Evolutionary conservation across 2,888 invertebrate genomes (phyloP).

Genomic region (Helleia helle): DNA sequence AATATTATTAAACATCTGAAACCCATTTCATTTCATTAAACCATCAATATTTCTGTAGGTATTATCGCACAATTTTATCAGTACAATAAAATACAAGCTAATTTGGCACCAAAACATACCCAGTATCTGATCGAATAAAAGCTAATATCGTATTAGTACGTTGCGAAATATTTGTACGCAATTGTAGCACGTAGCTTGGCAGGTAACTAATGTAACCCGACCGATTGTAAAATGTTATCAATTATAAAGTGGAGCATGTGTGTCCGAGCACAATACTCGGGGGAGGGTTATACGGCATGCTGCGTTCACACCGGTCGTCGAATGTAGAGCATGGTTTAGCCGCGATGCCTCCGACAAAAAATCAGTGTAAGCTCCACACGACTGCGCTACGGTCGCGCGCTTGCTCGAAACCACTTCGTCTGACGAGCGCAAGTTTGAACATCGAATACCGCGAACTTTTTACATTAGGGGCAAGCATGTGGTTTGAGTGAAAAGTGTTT

Average conservation of each 20-base stretch:
- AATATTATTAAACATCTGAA: too few relatives aligned
- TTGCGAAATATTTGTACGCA: conserved; percentile 49
- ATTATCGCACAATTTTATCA: neutral
- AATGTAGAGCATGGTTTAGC: conserved; percentile 63
- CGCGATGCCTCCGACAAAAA: conserved; percentile 70
- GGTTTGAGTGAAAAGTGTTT: conserved; percentile 53
- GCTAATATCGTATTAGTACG: conserved; percentile 37
- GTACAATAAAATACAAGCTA: conserved; percentile 19
- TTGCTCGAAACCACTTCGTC: conserved; percentile 27
- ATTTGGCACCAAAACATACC: conserved; percentile 25
- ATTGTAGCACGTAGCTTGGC: conserved; percentile 38
- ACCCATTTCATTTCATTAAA: too few relatives aligned
- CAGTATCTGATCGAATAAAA: conserved; percentile 37
- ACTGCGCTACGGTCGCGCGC: conserved; percentile 59
- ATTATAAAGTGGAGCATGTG: conserved; percentile 31
- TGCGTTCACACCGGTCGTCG: conserved; percentile 64
- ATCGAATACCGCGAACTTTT: conserved; percentile 5
- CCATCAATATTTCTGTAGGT: too few relatives aligned
- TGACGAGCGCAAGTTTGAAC: conserved; percentile 24
- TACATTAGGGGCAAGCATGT: conserved; percentile 21
- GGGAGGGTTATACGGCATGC: conserved; percentile 47
- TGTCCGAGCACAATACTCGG: conserved; percentile 29
- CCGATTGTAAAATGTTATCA: conserved; percentile 39
- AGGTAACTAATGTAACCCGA: conserved; percentile 49
- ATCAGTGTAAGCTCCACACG: conserved; percentile 68